Evolutionary conservation across 2,888 invertebrate genomes (phyloP), one percentile per base, ranked within the genome.

Genomic region (Eledona agricola): DNA sequence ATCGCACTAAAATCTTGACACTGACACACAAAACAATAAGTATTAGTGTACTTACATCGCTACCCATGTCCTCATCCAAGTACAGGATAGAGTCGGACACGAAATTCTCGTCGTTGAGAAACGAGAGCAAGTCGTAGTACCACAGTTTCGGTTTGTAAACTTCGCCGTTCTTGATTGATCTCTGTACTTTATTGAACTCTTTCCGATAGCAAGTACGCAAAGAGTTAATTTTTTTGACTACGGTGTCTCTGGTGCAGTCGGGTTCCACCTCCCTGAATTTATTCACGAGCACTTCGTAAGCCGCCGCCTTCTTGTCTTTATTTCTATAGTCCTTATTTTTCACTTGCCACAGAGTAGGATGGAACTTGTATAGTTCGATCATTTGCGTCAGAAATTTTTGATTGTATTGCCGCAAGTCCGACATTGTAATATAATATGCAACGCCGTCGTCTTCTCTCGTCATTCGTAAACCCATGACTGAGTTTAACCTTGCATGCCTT

Each of bases 131-230:
- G 28, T 63, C 57, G 37, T 51, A 63, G 35, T 63, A 63, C 62
- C 60, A 63, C 26, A 63, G 40, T 17, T 37, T 50, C 5, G 63
- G 63, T 40, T 47, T 54, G 28, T 63, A 56, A 6, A 62, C 49
- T 20, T 63, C 55, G 5, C 53, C 60, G 5, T 35, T 26, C 25
- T 43, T 50, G 13, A 45, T 9, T 1, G 58, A 61, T 10, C 32
- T 45, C 17, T 45, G 16, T 26, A 58, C 51, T 50, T 62, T 62
- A 28, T 55, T 58, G n/a, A 47, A 20, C 38, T 60, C 58, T 34
- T 57, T 60, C 29, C 62, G 34, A 49, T 55, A 62, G 2, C 47
- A 40, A 10, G 55, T 47, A 29, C 60, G 32, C 23, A 62, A 28
- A 2, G 60, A 57, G 52, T 59, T 57, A 40, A 60, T 62, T 51